Conservation (phyloP, 2,797 vertebrate species). For the Amblyraja radiata region DNA sequence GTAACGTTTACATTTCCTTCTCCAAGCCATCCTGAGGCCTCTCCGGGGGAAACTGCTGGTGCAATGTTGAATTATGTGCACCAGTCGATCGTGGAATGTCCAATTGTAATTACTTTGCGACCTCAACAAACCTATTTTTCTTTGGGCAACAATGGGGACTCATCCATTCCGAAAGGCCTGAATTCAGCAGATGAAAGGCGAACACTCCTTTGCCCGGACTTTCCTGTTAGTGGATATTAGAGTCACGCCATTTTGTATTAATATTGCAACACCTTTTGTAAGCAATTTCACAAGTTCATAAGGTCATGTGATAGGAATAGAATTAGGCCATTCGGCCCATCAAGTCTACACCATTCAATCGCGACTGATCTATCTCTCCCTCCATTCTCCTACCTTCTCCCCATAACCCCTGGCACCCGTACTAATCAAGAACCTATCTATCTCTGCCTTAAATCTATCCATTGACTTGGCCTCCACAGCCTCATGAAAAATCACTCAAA, state of each 20-base stretch:
- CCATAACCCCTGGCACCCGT: too few relatives aligned
- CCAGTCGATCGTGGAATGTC: not conserved
- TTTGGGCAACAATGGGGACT: not conserved
- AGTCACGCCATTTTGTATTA: not conserved
- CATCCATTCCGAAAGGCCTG: not conserved
- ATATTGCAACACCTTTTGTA: not conserved
- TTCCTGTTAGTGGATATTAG: not conserved
- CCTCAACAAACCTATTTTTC: not conserved
- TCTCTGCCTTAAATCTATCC: too few relatives aligned
- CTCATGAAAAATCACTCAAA: too few relatives aligned
- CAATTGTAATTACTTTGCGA: conserved; percentile 7
- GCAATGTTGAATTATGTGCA: conserved; percentile 1
- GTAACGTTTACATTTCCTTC: not conserved
- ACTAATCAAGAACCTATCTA: too few relatives aligned
- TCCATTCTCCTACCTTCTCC: too few relatives aligned
- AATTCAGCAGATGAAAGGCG: not conserved
- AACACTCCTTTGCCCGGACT: not conserved
- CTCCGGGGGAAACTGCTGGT: not conserved
- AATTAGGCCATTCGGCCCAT: too few relatives aligned
- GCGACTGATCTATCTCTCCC: too few relatives aligned
- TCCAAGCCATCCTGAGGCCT: not conserved
- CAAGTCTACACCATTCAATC: too few relatives aligned
- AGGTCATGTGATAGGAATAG: too few relatives aligned
- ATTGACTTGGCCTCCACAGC: too few relatives aligned
- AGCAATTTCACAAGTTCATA: not conserved